Evolutionary conservation across 1,140 invertebrate species (phyloP).

Genomic region (Ectropis grisescens): DNA sequence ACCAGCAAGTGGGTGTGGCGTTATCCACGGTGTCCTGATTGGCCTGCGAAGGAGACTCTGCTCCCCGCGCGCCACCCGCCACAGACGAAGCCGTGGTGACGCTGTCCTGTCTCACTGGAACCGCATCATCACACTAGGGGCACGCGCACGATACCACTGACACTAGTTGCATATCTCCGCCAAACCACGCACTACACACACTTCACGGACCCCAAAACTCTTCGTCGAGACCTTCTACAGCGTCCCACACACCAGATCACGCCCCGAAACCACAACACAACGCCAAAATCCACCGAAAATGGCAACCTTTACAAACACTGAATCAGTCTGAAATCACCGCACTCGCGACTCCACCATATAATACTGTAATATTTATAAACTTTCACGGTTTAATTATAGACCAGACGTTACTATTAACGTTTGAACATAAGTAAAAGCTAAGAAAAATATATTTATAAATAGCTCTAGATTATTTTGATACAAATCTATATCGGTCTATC

Average conservation of each 20-base stretch:
- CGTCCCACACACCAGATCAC: slow-evolving; percentile 23
- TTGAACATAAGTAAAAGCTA: slow-evolving; percentile 69
- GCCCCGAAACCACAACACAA: slow-evolving; percentile 45
- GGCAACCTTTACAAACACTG: slow-evolving; percentile 61
- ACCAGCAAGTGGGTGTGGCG: slow-evolving; percentile 64
- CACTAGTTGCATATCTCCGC: slow-evolving; percentile 62
- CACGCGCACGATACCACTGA: slow-evolving; percentile 36
- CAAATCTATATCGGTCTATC: slow-evolving; percentile 65
- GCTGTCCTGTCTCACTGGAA: slow-evolving; percentile 43
- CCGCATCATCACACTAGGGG: slow-evolving; percentile 51
- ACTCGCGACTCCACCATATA: slow-evolving; percentile 45
- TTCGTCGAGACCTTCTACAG: too few relatives aligned
- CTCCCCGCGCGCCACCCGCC: slow-evolving; percentile 62
- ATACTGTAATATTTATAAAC: slow-evolving; percentile 69
- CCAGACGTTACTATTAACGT: slow-evolving; percentile 68
- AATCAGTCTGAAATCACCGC: slow-evolving; percentile 38
- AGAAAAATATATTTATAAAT: slow-evolving; percentile 72
- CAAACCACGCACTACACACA: slow-evolving; percentile 23
- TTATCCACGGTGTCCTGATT: slow-evolving; percentile 64
- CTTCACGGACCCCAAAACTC: too few relatives aligned
- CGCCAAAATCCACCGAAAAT: slow-evolving; percentile 57
- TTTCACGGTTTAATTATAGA: slow-evolving; percentile 67
- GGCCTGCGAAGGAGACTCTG: slow-evolving; percentile 65
- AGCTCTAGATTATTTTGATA: slow-evolving; percentile 69
- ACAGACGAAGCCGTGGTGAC: slow-evolving; percentile 64